phyloP scores from a whole-genome alignment of 2,113 vertebrate genomes.

The Hemichromis elongatus region DNA sequence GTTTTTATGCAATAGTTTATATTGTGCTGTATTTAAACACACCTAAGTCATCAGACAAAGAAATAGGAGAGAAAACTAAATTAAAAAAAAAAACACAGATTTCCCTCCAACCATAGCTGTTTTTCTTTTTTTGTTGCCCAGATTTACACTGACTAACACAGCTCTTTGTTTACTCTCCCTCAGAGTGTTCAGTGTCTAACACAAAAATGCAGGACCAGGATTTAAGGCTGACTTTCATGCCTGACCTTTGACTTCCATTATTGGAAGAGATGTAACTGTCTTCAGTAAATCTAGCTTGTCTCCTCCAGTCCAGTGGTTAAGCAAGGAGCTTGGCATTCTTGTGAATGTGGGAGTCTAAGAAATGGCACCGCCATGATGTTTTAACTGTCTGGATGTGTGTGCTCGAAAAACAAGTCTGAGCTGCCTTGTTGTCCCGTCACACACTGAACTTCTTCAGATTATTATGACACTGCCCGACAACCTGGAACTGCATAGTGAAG shows the following conservation, averaged over 20 bases:
- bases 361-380: constrained; percentile 17
- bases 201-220: constrained; percentile 35
- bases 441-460: background rate
- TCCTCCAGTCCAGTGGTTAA: background rate
- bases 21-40: background rate
- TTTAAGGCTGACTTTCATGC: background rate
- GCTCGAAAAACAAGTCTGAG: constrained; percentile 22
- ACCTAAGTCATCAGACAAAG: background rate
- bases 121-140: background rate
- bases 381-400: constrained; percentile 34
- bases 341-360: constrained; percentile 21
- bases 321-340: constrained; percentile 33
- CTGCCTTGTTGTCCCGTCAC: constrained; percentile 5
- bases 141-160: background rate
- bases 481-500: background rate
- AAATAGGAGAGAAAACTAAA: background rate
- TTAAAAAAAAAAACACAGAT: background rate
- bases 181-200: background rate
- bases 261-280: constrained; percentile 21
- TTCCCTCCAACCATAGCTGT: background rate
- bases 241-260: constrained; percentile 46
- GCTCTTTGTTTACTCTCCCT: constrained; percentile 13
- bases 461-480: background rate
- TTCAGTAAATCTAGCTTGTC: constrained; percentile 32
- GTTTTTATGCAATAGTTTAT: background rate